These are phyloP conservation scores for Bicyclus anynana DNA, from an alignment of 1,140 invertebrate genomes.

Conservation along the genomic window DNA sequence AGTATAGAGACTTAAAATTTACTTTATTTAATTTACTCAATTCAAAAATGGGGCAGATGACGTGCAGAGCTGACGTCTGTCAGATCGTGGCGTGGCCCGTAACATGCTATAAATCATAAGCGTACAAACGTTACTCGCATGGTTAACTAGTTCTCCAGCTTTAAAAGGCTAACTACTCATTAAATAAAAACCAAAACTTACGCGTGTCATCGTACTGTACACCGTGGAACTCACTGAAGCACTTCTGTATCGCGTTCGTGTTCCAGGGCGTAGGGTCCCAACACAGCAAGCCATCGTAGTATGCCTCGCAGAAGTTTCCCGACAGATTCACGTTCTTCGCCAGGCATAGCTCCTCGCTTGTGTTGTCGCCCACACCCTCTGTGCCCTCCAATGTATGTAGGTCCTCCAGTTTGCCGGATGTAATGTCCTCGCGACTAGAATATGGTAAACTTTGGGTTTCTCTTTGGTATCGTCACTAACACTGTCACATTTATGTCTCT, in stretches of 20 bases:
- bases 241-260: slow-evolving; percentile 80
- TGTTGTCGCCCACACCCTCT: slow-evolving; percentile 51
- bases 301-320: slow-evolving; percentile 74
- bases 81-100: no score
- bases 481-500: slow-evolving; percentile 31
- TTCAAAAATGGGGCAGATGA: no score
- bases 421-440: slow-evolving; percentile 33
- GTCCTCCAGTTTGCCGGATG: slow-evolving; percentile 65
- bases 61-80: no score
- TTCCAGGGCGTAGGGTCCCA: slow-evolving; percentile 86
- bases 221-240: slow-evolving; percentile 86
- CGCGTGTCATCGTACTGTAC: slow-evolving; percentile 85
- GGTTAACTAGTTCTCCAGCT: no score
- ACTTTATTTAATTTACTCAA: no score
- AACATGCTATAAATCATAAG: no score
- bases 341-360: slow-evolving; percentile 49
- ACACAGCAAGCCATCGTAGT: slow-evolving; percentile 86
- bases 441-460: slow-evolving; percentile 49
- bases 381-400: slow-evolving; percentile 57
- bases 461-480: slow-evolving; percentile 45
- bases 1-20: no score
- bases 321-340: slow-evolving; percentile 47
- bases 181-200: slow-evolving; percentile 65
- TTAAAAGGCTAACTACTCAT: no score
- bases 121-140: no score